Evolutionary conservation across 1,140 invertebrate genomes (phyloP).

Genomic region (Drosophila triauraria): DNA sequence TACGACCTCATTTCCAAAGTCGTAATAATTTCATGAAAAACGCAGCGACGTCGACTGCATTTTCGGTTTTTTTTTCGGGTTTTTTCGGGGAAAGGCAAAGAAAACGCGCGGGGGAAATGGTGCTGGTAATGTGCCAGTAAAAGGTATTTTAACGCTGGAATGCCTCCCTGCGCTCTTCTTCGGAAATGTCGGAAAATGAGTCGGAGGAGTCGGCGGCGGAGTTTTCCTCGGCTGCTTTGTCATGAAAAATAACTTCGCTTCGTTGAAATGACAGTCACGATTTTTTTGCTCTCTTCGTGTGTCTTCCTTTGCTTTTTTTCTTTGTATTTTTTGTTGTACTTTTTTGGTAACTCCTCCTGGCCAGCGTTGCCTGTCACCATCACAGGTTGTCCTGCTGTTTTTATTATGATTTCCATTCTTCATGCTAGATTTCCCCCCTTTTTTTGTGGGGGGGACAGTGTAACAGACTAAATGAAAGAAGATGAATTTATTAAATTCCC

Average conservation of each 20-base stretch:
- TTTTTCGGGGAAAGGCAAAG: neutral
- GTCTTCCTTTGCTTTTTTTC: slow-evolving; percentile 13
- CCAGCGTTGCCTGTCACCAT: slow-evolving; percentile 2
- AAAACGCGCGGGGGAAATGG: neutral
- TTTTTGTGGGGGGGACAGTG: slow-evolving; percentile 31
- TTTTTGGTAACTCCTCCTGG: slow-evolving; percentile 44
- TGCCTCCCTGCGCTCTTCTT: slow-evolving; percentile 32
- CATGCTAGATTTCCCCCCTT: slow-evolving; percentile 30
- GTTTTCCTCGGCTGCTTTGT: slow-evolving; percentile 71
- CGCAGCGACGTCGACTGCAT: slow-evolving; percentile 65
- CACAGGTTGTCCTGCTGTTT: slow-evolving; percentile 26
- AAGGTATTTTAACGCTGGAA: slow-evolving; percentile 81
- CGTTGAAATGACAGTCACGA: slow-evolving; percentile 83
- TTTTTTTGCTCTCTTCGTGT: slow-evolving; percentile 55
- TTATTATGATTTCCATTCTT: slow-evolving; percentile 46
- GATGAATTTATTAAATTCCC: slow-evolving; percentile 80
- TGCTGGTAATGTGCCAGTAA: slow-evolving; percentile 78
- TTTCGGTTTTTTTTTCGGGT: slow-evolving; percentile 31
- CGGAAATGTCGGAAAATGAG: slow-evolving; percentile 28
- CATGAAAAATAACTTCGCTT: slow-evolving; percentile 83
- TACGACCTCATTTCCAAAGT: slow-evolving; percentile 78
- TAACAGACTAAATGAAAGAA: slow-evolving; percentile 79
- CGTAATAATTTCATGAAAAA: slow-evolving; percentile 83
- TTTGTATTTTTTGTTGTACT: slow-evolving; percentile 23
- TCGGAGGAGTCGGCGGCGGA: slow-evolving; percentile 38